Base-by-base conservation (phyloP, 2,888 invertebrate genomes). In the Ophioninae sp. region DNA sequence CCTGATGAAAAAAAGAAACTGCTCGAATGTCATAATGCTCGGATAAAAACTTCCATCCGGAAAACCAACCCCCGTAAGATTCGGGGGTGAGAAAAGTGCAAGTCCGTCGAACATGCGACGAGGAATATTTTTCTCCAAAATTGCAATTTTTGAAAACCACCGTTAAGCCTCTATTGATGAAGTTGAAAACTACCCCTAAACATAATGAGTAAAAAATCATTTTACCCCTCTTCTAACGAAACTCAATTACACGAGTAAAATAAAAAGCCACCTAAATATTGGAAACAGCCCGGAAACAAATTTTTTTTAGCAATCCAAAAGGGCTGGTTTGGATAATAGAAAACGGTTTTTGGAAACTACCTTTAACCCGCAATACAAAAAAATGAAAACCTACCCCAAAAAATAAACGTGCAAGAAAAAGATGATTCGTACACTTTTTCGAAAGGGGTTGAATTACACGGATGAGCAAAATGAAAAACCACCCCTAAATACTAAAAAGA, bases 1-100 rank as follows among this genome's bases (percentile, higher is more conserved):
- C 56, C 10, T 30, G 37, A 72, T 72, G 13, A 37, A 71, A 71
- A 71, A 58, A 30, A 69, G 39, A 37, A 59, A 8, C 22, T 59
- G 6, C 51, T 17, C 5, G 17, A 51, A 51, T 51, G 13, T 17
- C 17, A 17, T 17, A 51, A 17, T 51, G 51, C 0, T 51, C 6
- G 17, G 6, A 51, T 10, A 10, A 10, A 17, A 51, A 10, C 6
- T 17, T 17, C 17, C 3, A 17, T 3, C 10, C 17, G 17, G 17
- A 51, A 51, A 51, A 51, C 17, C 51, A 51, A 17, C 51, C 51
- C 51, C 51, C 6, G 3, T 17, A 51, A 17, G 13, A 9, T 9
- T 2, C 0, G 51, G 13, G 51, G 17, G 51, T 51, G 51, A 10
- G 44, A 10, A 10, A 44, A 44, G 0, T 44, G 51, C 51, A 51